Conservation (phyloP, 2,888 invertebrate genomes). For the Metacarcinus magister region DNA sequence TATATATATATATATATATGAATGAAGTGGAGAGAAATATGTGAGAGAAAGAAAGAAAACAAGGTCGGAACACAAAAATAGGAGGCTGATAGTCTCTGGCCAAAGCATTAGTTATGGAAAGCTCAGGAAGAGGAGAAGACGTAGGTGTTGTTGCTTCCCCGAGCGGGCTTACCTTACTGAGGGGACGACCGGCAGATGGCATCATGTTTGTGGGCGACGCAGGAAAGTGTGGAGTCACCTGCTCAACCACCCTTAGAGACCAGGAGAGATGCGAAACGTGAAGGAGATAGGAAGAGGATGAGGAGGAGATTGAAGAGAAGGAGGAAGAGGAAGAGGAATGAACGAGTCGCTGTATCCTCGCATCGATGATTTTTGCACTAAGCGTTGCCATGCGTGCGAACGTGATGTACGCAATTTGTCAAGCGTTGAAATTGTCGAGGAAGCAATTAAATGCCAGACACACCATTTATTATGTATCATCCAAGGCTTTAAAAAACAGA, state of each 20-base stretch:
- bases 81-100: neutral
- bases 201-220: constrained; percentile 5
- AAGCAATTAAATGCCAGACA: neutral
- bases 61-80: neutral
- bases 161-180: neutral
- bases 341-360: neutral
- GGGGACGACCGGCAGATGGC: constrained; percentile 32
- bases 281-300: neutral
- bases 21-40: neutral
- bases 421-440: constrained; percentile 1
- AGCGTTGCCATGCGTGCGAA: constrained; percentile 16
- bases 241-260: neutral
- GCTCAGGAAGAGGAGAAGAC: neutral
- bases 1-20: too few relatives aligned
- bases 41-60: neutral
- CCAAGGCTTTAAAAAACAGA: neutral
- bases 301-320: neutral
- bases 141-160: neutral
- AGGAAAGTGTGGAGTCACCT: neutral
- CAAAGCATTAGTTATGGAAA: constrained; percentile 6
- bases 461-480: constrained; percentile 21
- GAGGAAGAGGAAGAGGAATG: constrained; percentile 42
- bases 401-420: constrained; percentile 34
- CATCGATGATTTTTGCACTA: neutral
- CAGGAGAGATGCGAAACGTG: neutral